A percentile compares a stretch with the other conserved stretches of the same genome.
phyloP scores from a whole-genome alignment of 2,888 invertebrate species.

The Laothoe populi region DNA sequence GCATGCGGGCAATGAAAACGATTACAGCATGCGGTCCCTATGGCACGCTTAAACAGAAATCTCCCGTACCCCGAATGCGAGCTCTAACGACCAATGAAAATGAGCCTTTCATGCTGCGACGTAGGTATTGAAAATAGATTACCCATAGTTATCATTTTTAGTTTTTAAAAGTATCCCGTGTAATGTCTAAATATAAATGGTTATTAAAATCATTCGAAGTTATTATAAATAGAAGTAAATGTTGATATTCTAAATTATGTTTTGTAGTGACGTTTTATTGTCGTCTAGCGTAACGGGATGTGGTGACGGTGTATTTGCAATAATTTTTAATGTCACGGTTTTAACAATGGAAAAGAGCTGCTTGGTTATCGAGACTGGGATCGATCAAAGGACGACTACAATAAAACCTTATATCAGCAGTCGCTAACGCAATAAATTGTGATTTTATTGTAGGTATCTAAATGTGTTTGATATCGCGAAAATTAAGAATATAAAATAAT shows the following conservation, averaged over 20 bases:
- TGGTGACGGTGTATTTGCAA: constrained; percentile 3
- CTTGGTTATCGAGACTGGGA: constrained; percentile 10
- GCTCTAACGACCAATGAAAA: no score
- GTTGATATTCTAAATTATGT: constrained; percentile 70
- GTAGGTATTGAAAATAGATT: constrained; percentile 12
- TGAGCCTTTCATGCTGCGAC: constrained; percentile 8
- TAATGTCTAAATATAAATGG: constrained; percentile 53
- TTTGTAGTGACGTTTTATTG: constrained; percentile 76
- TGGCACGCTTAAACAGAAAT: no score
- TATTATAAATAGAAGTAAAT: constrained; percentile 43
- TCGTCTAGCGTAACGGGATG: constrained; percentile 42
- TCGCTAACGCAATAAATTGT: constrained; percentile 22
- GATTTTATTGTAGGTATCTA: constrained; percentile 23
- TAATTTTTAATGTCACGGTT: constrained; percentile 17
- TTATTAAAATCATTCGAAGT: constrained; percentile 28
- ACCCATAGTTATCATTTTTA: background rate
- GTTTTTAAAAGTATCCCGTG: constrained; percentile 62
- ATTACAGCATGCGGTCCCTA: no score
- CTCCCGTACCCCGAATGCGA: no score
- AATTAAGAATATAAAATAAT: constrained; percentile 18
- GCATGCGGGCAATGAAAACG: no score
- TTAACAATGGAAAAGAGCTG: constrained; percentile 9
- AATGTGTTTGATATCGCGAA: constrained; percentile 18
- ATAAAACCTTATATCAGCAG: constrained; percentile 8
- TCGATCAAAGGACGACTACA: constrained; percentile 11